Evolutionary conservation across 2,113 vertebrate species (phyloP).

Genomic region (Cheilinus undulatus): DNA sequence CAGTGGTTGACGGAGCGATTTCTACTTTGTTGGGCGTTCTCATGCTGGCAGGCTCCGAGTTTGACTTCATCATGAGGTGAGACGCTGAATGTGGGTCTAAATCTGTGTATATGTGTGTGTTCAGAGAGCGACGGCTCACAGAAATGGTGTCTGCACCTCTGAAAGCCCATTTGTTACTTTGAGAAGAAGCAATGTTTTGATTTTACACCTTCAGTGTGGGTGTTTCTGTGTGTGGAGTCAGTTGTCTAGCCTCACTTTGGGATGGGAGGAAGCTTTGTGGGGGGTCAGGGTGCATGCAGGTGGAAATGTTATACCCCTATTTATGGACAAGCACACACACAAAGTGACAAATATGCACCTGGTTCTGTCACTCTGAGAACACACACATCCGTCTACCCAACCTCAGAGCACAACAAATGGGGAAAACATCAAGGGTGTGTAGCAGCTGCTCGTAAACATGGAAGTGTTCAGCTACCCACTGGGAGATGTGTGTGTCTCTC

Average conservation of each 20-base stretch:
- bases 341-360: slow-evolving; percentile 74
- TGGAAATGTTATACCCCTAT: slow-evolving; percentile 74
- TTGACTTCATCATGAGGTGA: slow-evolving; percentile 99
- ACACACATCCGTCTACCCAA: slow-evolving; percentile 58
- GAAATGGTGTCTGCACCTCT: neutral
- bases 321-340: slow-evolving; percentile 47
- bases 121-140: no score
- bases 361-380: slow-evolving; percentile 79
- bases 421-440: slow-evolving; percentile 84
- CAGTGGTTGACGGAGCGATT: slow-evolving; percentile 94
- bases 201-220: slow-evolving; percentile 61
- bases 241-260: slow-evolving; percentile 64
- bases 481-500: slow-evolving; percentile 73
- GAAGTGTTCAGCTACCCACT: slow-evolving; percentile 81
- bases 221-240: slow-evolving; percentile 42
- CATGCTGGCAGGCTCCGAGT: slow-evolving; percentile 98
- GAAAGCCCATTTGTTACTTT: slow-evolving; percentile 81
- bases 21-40: slow-evolving; percentile 96
- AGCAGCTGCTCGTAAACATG: slow-evolving; percentile 88
- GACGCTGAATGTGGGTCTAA: slow-evolving; percentile 22
- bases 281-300: slow-evolving; percentile 72
- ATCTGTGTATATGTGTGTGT: neutral
- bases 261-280: slow-evolving; percentile 44
- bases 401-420: slow-evolving; percentile 83
- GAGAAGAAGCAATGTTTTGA: slow-evolving; percentile 79